These are phyloP conservation scores for Drosophila virilis DNA, from an alignment of 1,140 invertebrate genomes.

Conservation along the genomic window DNA sequence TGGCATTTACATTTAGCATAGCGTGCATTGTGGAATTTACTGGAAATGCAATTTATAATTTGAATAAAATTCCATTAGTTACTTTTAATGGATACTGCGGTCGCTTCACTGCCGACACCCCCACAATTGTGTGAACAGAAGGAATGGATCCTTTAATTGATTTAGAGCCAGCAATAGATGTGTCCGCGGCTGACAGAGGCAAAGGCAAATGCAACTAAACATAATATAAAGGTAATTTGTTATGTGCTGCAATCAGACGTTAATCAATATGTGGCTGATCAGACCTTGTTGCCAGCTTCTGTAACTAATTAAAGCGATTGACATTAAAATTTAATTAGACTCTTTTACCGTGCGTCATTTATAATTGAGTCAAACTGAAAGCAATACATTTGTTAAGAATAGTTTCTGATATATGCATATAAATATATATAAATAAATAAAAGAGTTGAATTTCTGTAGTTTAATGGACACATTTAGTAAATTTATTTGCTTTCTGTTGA, in stretches of 20 bases:
- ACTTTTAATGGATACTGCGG: conserved; percentile 74
- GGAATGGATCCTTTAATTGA: conserved; percentile 57
- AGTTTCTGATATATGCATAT: too few species aligned
- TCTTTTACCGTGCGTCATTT: neutral
- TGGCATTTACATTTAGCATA: conserved; percentile 22
- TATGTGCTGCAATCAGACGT: conserved; percentile 52
- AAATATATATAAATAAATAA: neutral
- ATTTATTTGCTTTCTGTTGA: conserved; percentile 43
- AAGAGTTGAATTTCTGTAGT: conserved; percentile 34
- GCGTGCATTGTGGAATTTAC: conserved; percentile 39
- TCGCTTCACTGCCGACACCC: conserved; percentile 10
- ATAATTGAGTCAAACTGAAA: neutral
- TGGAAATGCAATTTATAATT: conserved; percentile 72
- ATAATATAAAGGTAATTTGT: conserved; percentile 36
- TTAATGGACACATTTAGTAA: conserved; percentile 65
- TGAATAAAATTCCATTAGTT: conserved; percentile 79
- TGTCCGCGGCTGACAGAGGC: neutral
- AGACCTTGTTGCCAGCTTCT: conserved; percentile 1
- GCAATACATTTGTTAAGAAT: neutral
- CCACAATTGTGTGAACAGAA: neutral
- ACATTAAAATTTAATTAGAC: conserved; percentile 60
- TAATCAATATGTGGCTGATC: conserved; percentile 35
- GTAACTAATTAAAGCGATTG: conserved; percentile 62
- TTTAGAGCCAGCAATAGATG: conserved; percentile 55
- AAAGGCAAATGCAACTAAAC: conserved; percentile 20